Percentiles rank a stretch among this genome's conserved stretches.
These are phyloP conservation scores for Sarcophaga carnaria DNA, from an alignment of 2,888 invertebrate genomes.

Conservation along the genomic window DNA sequence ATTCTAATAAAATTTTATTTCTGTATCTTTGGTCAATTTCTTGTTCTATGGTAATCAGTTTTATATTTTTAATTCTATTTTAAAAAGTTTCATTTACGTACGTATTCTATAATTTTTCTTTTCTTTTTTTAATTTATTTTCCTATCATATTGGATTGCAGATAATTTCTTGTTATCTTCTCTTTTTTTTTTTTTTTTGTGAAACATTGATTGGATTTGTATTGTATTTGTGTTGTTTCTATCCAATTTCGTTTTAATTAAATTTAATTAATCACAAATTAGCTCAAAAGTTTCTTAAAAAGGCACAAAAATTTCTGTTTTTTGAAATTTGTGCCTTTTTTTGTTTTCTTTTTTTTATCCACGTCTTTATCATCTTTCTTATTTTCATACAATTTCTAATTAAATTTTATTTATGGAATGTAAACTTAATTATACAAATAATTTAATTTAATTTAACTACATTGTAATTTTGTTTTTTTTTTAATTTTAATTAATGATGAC, in stretches of 20 bases:
- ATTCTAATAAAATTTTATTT: not conserved
- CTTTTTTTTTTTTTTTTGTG: not conserved
- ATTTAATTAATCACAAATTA: slow-evolving; percentile 56
- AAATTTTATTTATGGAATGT: slow-evolving; percentile 30
- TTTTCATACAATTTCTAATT: slow-evolving; percentile 7
- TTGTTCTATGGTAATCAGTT: slow-evolving; percentile 2
- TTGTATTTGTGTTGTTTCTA: not conserved
- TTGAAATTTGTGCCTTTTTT: slow-evolving; percentile 19
- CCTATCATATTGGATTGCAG: not conserved
- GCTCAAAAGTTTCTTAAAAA: slow-evolving; percentile 24
- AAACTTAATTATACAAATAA: slow-evolving; percentile 33
- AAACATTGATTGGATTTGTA: slow-evolving; percentile 2
- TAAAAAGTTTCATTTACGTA: too few species aligned
- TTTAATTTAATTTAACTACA: slow-evolving; percentile 35
- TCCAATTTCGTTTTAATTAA: not conserved
- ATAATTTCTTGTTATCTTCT: too few species aligned
- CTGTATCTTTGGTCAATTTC: slow-evolving; percentile 57
- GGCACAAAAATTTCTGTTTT: not conserved
- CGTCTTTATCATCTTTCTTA: not conserved
- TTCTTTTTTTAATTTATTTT: slow-evolving; percentile 4
- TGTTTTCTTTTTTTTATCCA: not conserved
- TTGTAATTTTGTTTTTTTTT: slow-evolving; percentile 19
- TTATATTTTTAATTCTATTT: not conserved
- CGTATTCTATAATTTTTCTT: not conserved
- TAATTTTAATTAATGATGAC: slow-evolving; percentile 33